A percentile compares a stretch with the other conserved stretches of the same genome.
Evolutionary conservation across 1,140 invertebrate species (phyloP).

Genomic region (Polypedilum pembai): DNA sequence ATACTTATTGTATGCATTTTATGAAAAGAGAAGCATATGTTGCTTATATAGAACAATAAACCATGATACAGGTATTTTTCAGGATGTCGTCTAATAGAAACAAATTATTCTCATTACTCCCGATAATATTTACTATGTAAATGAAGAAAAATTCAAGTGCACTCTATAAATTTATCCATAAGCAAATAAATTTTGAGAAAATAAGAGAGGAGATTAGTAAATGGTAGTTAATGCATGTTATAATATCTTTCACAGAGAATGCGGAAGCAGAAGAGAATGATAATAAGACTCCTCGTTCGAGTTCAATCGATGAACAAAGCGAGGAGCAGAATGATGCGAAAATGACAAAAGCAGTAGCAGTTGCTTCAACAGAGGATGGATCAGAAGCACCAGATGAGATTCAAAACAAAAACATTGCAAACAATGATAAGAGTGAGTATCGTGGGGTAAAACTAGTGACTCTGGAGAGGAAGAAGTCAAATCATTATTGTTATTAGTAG

Average conservation of each 20-base stretch:
- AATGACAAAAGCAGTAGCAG: too few relatives aligned
- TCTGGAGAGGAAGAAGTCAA: background rate
- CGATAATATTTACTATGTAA: background rate
- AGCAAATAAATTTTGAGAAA: background rate
- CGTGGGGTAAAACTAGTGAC: background rate
- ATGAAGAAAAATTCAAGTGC: background rate
- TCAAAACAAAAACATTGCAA: background rate
- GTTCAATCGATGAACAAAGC: background rate
- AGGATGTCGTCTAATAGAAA: background rate
- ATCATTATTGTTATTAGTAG: background rate
- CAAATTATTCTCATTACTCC: background rate
- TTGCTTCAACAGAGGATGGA: too few relatives aligned
- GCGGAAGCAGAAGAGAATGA: conserved; percentile 2
- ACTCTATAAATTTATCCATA: too few relatives aligned
- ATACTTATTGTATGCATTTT: background rate
- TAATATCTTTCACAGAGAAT: conserved; percentile 9
- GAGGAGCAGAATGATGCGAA: too few relatives aligned
- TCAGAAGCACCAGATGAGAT: background rate
- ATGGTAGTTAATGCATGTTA: background rate
- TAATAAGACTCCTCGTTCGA: conserved; percentile 10
- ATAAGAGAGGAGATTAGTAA: background rate
- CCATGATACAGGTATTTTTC: background rate
- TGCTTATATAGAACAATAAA: background rate
- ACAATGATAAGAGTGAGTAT: conserved; percentile 5
- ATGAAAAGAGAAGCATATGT: background rate